These are phyloP conservation scores for Melieria omissa DNA, from an alignment of 2,888 invertebrate genomes.

Conservation along the genomic window DNA sequence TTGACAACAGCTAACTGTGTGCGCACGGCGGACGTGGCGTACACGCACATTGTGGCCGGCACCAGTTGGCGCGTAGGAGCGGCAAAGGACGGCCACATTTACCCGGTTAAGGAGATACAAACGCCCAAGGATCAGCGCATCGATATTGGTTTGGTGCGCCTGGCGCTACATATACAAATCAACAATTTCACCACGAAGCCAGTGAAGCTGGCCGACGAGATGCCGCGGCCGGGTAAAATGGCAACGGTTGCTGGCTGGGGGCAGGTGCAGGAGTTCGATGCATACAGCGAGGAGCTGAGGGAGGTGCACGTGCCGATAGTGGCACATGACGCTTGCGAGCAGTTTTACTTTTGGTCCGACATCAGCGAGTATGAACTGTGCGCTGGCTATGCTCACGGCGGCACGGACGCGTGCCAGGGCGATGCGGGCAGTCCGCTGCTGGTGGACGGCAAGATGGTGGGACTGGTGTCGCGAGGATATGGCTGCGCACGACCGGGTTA, in stretches of 20 bases:
- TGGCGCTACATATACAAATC: slow-evolving; percentile 51
- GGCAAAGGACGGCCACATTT: slow-evolving; percentile 26
- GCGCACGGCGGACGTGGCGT: slow-evolving; percentile 35
- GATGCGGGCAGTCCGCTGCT: slow-evolving; percentile 44
- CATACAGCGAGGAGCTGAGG: slow-evolving; percentile 60
- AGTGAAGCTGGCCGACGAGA: slow-evolving; percentile 48
- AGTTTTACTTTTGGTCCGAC: slow-evolving; percentile 64
- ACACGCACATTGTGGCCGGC: slow-evolving; percentile 67
- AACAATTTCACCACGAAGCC: slow-evolving; percentile 56
- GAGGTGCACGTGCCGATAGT: slow-evolving; percentile 69
- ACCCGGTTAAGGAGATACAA: slow-evolving; percentile 22
- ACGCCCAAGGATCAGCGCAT: slow-evolving; percentile 47
- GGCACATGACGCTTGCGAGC: slow-evolving; percentile 65
- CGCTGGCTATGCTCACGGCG: slow-evolving; percentile 67
- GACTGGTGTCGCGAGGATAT: slow-evolving; percentile 44
- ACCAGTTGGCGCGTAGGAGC: slow-evolving; percentile 62
- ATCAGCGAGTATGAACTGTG: slow-evolving; percentile 71
- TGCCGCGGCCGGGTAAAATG: slow-evolving; percentile 43
- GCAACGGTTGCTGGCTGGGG: slow-evolving; percentile 59
- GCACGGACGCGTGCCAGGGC: slow-evolving; percentile 54
- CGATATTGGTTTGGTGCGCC: slow-evolving; percentile 69
- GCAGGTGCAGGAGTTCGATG: slow-evolving; percentile 44
- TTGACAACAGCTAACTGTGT: slow-evolving; percentile 62
- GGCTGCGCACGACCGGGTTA: slow-evolving; percentile 41
- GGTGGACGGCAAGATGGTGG: slow-evolving; percentile 35